Percentiles rank a stretch among this genome's conserved stretches.
phyloP scores from a whole-genome alignment of 37 sponge, comb jelly and placozoan species.

The Sycon ciliatum region DNA sequence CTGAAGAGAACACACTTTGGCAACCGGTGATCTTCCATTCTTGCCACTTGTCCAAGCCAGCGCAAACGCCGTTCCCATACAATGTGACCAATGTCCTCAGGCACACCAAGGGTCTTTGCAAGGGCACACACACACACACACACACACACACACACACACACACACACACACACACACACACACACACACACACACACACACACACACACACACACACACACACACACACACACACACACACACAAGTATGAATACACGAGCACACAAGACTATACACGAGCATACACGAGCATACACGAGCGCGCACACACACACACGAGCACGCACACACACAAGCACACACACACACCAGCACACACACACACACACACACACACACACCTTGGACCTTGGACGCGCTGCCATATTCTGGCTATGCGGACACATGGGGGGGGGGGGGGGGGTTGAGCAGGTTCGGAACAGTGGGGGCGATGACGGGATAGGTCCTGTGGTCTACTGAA shows the following conservation, averaged over 20 bases:
- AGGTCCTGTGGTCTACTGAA: too few relatives aligned
- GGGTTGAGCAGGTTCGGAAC: too few relatives aligned
- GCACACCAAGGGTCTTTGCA: too few relatives aligned
- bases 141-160: slow-evolving; percentile 24
- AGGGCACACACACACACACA: slow-evolving; percentile 22
- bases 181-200: slow-evolving; percentile 24
- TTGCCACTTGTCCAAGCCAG: too few relatives aligned
- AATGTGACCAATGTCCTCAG: too few relatives aligned
- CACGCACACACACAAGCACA: slow-evolving; percentile 22
- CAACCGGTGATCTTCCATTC: too few relatives aligned
- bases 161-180: slow-evolving; percentile 19
- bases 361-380: slow-evolving; percentile 22
- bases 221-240: slow-evolving; percentile 24
- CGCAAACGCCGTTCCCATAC: too few relatives aligned
- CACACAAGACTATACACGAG: neutral
- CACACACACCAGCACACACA: slow-evolving; percentile 10
- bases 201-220: slow-evolving; percentile 19
- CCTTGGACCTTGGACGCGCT: too few relatives aligned
- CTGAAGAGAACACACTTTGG: too few relatives aligned
- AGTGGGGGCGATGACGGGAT: too few relatives aligned
- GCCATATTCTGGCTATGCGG: too few relatives aligned
- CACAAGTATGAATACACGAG: neutral
- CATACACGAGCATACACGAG: neutral
- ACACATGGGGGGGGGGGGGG: too few relatives aligned
- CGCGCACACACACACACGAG: slow-evolving; percentile 15